phyloP scores from a whole-genome alignment of 2,888 invertebrate genomes.

The Linyphia triangularis region DNA sequence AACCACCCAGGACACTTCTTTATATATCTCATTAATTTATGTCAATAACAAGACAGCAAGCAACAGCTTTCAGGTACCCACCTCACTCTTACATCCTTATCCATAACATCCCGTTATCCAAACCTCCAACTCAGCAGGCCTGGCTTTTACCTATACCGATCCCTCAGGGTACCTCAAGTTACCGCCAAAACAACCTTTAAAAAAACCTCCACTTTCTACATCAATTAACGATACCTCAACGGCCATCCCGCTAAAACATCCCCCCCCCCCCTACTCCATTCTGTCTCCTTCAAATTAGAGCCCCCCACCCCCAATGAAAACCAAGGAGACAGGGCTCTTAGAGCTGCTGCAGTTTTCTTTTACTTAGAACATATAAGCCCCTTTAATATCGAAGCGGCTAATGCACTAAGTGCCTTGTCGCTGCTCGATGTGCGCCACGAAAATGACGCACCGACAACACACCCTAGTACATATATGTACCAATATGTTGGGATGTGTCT shows the following conservation, averaged over 20 bases:
- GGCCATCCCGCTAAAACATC: conserved; percentile 15
- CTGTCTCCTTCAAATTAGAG: conserved; percentile 49
- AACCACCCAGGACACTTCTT: too few relatives aligned
- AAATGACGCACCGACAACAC: conserved; percentile 54
- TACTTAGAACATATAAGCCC: conserved; percentile 57
- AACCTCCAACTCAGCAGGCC: neutral
- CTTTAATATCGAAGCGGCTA: conserved; percentile 63
- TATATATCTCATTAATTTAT: too few relatives aligned
- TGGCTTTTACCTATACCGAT: neutral
- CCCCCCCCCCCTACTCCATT: too few relatives aligned
- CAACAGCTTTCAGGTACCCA: neutral
- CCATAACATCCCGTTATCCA: neutral
- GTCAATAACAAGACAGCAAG: too few relatives aligned
- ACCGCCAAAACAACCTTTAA: conserved; percentile 10
- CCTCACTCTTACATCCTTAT: neutral
- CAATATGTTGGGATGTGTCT: neutral
- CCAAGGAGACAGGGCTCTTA: conserved; percentile 17
- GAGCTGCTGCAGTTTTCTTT: conserved; percentile 46
- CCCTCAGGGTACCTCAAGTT: neutral
- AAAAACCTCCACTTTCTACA: conserved; percentile 20
- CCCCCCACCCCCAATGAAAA: neutral
- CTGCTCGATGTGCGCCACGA: conserved; percentile 10
- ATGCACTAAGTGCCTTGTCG: conserved; percentile 65
- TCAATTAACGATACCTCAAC: conserved; percentile 63
- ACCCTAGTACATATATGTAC: neutral